Evolutionary conservation across 2,113 vertebrate genomes (phyloP).

Genomic region (Albula goreensis): DNA sequence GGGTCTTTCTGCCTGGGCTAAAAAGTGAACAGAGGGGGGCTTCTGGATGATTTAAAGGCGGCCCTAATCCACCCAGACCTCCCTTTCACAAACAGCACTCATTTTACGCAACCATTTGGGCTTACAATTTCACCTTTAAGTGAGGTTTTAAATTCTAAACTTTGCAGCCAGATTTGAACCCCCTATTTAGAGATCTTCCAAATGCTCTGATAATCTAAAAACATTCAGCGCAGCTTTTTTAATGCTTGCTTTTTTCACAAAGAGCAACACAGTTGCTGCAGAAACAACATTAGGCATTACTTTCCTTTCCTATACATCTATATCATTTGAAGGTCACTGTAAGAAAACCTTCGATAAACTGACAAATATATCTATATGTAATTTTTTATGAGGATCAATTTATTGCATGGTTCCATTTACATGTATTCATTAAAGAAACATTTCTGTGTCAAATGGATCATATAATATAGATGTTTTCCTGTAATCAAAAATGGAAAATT

Average conservation of each 20-base stretch:
- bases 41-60: slow-evolving; percentile 12
- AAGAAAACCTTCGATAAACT: not conserved
- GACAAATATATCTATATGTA: not conserved
- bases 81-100: not conserved
- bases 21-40: not conserved
- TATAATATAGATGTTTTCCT: no score
- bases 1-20: not conserved
- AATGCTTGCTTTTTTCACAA: not conserved
- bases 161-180: not conserved
- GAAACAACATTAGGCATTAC: not conserved
- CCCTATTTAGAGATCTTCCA: not conserved
- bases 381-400: not conserved
- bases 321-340: not conserved
- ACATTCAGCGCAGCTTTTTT: not conserved
- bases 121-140: not conserved
- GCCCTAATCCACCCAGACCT: not conserved
- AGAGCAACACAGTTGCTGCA: not conserved
- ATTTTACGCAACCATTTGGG: not conserved
- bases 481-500: no score
- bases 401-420: not conserved
- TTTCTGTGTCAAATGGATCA: no score
- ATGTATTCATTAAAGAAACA: no score
- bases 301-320: not conserved
- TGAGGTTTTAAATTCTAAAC: not conserved
- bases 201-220: not conserved